A percentile compares a stretch with the other conserved stretches of the same genome.
phyloP scores from a whole-genome alignment of 2,113 vertebrate species.

The Grammomys dolichurus region DNA sequence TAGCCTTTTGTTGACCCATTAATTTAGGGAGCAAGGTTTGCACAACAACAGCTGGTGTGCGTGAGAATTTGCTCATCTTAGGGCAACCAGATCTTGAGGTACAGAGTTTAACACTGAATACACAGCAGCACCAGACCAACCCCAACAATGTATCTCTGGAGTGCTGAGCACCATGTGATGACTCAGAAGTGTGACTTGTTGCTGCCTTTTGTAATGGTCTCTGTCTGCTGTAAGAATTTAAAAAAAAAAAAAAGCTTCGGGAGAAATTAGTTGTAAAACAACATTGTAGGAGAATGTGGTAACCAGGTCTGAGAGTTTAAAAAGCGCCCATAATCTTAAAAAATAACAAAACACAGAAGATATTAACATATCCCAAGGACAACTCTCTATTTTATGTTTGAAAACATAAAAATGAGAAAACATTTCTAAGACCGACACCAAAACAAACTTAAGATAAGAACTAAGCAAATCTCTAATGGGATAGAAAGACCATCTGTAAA shows the following conservation, averaged over 20 bases:
- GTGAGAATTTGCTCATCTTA: no score
- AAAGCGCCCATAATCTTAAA: background rate
- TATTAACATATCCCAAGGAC: background rate
- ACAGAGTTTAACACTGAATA: no score
- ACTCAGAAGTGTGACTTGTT: background rate
- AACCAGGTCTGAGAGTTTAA: background rate
- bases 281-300: background rate
- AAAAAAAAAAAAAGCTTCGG: background rate
- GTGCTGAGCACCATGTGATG: background rate
- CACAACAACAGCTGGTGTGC: no score
- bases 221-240: background rate
- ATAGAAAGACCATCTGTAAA: background rate
- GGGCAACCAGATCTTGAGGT: no score
- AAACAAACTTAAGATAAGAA: background rate
- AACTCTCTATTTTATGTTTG: background rate
- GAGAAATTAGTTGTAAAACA: constrained; percentile 18
- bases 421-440: background rate
- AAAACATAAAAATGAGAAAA: constrained; percentile 37
- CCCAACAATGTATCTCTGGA: no score
- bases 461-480: background rate
- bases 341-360: constrained; percentile 21
- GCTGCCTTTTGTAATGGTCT: background rate
- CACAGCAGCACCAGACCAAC: no score
- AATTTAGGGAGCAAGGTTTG: no score
- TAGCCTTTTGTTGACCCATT: no score